phyloP scores from a whole-genome alignment of 2,797 vertebrate species.

The Perodicticus potto region DNA sequence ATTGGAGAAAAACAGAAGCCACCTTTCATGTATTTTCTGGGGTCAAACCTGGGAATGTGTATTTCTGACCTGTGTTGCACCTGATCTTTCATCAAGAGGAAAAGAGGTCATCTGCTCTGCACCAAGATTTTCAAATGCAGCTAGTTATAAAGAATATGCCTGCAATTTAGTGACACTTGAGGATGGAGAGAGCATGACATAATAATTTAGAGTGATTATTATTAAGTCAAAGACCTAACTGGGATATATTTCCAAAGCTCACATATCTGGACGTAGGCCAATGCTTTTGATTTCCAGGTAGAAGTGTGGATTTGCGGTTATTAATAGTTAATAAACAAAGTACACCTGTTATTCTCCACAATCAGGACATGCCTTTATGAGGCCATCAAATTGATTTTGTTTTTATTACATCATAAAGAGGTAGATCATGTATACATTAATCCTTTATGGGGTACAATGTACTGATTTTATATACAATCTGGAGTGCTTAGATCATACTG shows the following conservation, averaged over 20 bases:
- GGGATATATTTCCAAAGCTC: neutral
- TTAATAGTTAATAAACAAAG: neutral
- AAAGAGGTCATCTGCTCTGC: neutral
- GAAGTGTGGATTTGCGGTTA: neutral
- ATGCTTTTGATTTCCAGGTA: slow-evolving; percentile 43
- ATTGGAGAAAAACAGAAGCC: neutral
- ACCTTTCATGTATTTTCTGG: neutral
- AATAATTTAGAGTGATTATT: neutral
- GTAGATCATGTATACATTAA: too few species aligned
- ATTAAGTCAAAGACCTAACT: neutral
- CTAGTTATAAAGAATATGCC: slow-evolving; percentile 12
- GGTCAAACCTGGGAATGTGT: neutral
- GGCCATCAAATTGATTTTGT: neutral
- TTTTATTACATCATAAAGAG: neutral
- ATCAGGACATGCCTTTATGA: neutral
- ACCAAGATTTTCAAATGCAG: slow-evolving; percentile 4
- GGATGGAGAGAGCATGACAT: neutral
- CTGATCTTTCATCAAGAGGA: slow-evolving; percentile 1
- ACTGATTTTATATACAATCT: too few species aligned
- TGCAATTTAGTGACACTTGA: neutral
- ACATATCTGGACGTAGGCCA: neutral
- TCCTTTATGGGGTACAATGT: too few species aligned
- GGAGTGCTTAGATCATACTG: too few species aligned
- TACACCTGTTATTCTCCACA: neutral
- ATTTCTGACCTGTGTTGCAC: neutral